Percentiles rank a stretch among this genome's conserved stretches.
Evolutionary conservation across 2,113 vertebrate species (phyloP).

Genomic region (Propithecus coquereli): DNA sequence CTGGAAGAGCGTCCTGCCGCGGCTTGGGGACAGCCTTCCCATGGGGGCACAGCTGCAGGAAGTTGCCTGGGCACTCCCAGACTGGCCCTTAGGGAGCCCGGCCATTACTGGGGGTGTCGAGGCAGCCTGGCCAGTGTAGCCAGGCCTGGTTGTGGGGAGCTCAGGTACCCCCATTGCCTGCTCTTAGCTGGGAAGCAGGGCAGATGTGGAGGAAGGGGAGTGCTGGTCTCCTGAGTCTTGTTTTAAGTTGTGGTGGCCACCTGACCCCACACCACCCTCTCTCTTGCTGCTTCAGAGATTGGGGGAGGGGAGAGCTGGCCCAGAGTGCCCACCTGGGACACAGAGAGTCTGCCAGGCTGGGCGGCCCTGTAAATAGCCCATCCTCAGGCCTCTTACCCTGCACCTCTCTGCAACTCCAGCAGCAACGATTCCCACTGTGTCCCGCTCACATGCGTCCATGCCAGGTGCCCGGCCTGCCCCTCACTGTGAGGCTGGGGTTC

Average conservation of each 20-base stretch:
- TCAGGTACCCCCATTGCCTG: not conserved
- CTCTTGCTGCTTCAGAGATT: not conserved
- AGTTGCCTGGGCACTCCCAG: not conserved
- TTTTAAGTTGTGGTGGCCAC: not conserved
- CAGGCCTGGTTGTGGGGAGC: not conserved
- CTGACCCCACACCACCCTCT: not conserved
- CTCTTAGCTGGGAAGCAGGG: not conserved
- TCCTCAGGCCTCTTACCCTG: not conserved
- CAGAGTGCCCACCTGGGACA: not conserved
- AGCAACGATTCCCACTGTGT: not conserved
- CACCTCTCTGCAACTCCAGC: not conserved
- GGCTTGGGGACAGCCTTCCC: not conserved
- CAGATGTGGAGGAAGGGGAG: not conserved
- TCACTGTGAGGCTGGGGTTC: not conserved
- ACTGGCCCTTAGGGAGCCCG: not conserved
- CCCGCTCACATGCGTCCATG: fast-evolving
- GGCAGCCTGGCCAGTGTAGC: not conserved
- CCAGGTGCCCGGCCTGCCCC: not conserved
- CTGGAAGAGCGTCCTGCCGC: fast-evolving
- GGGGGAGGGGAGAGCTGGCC: too few relatives aligned
- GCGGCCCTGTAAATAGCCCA: fast-evolving
- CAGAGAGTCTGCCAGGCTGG: not conserved
- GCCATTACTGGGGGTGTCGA: too few relatives aligned
- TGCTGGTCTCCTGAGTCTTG: not conserved
- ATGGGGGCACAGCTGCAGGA: not conserved